These are phyloP conservation scores for Tanypteryx hageni DNA, from an alignment of 2,888 invertebrate genomes.

Conservation along the genomic window DNA sequence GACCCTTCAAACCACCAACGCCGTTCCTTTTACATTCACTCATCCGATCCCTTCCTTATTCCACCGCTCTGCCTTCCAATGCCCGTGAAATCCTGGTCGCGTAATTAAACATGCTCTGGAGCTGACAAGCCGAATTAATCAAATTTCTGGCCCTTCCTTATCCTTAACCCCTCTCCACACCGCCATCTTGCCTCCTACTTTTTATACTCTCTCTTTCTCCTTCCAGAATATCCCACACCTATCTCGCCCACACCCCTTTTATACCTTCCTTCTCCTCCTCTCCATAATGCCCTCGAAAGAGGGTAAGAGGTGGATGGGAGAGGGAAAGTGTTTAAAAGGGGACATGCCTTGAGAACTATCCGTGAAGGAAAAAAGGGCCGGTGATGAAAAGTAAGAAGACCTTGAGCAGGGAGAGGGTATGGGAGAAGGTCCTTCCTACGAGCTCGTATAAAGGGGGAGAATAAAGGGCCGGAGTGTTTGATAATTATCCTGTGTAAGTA, in stretches of 20 bases:
- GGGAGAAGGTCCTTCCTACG: background rate
- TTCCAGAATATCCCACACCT: background rate
- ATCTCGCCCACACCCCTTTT: background rate
- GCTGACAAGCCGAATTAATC: conserved; percentile 64
- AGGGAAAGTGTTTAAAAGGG: background rate
- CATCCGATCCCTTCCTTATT: conserved; percentile 7
- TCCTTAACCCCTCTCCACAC: background rate
- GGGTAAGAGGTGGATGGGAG: background rate
- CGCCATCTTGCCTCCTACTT: background rate
- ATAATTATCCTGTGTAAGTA: background rate
- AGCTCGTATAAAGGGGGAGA: background rate
- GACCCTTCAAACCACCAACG: background rate
- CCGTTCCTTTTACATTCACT: background rate
- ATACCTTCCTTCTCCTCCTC: background rate
- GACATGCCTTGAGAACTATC: background rate
- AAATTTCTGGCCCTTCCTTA: conserved; percentile 39
- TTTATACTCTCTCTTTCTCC: background rate
- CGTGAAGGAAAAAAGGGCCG: background rate
- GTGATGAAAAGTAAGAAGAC: background rate
- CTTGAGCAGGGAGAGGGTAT: background rate
- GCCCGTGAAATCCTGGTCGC: conserved; percentile 60
- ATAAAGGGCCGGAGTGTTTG: background rate
- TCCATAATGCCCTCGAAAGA: background rate
- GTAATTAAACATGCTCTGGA: conserved; percentile 63
- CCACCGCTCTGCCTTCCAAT: conserved; percentile 42